Percentiles rank a stretch among this genome's conserved stretches.
Evolutionary conservation across 2,113 vertebrate genomes (phyloP).

Genomic region (Miniopterus natalensis): DNA sequence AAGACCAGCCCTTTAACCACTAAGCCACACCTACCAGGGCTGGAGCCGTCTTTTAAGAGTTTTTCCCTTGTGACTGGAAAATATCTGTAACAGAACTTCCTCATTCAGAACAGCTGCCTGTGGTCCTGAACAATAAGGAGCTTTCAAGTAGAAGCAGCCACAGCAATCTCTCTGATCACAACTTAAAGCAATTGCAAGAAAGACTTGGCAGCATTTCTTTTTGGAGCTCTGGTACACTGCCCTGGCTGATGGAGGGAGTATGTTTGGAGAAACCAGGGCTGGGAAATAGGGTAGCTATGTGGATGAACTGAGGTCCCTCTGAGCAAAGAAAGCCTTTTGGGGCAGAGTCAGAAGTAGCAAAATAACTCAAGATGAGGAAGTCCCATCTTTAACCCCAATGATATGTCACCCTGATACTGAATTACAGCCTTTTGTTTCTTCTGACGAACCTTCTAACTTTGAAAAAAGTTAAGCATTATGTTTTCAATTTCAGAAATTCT

Average conservation of each 20-base stretch:
- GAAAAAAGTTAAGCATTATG: not conserved
- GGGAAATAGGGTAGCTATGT: not conserved
- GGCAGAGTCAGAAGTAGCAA: not conserved
- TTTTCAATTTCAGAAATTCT: slow-evolving; percentile 66
- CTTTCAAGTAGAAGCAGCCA: slow-evolving; percentile 30
- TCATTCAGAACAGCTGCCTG: not conserved
- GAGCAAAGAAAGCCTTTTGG: slow-evolving; percentile 26
- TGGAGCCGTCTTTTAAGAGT: slow-evolving; percentile 45
- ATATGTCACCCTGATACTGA: not conserved
- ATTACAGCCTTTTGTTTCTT: not conserved
- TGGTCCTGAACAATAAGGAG: not conserved
- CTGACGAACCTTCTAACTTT: slow-evolving; percentile 39
- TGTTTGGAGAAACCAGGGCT: slow-evolving; percentile 36
- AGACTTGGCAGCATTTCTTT: not conserved
- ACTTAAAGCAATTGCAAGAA: not conserved
- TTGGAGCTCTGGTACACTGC: not conserved
- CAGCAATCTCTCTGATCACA: not conserved
- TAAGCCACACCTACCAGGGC: too few species aligned
- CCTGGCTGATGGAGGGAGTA: not conserved
- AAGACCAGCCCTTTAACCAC: too few species aligned
- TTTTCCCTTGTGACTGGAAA: not conserved
- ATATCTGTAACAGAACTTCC: slow-evolving; percentile 4
- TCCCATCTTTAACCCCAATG: not conserved
- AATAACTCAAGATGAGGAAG: slow-evolving; percentile 43
- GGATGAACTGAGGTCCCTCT: slow-evolving; percentile 27